Evolutionary conservation across 2,113 vertebrate genomes (phyloP), one percentile per base, ranked within the genome.

Genomic region (Centropus unirufus): DNA sequence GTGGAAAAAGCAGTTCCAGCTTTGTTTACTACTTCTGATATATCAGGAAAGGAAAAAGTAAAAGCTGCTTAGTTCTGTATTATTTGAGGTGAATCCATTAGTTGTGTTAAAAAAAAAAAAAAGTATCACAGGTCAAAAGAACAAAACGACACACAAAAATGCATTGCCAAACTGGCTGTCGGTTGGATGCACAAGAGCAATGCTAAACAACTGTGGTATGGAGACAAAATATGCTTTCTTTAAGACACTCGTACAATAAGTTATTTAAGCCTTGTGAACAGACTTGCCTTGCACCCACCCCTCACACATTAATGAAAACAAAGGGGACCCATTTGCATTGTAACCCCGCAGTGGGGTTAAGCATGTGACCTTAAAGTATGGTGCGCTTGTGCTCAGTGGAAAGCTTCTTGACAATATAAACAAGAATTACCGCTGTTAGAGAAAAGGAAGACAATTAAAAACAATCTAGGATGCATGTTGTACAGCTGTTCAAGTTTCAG

Each of bases 391-490:
- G 97, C 97, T 98, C 27, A 2, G 73, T 96, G 96, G 96, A 97
- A 98, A 97, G 97, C 92, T 92, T 97, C 97, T 97, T 98, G 97
- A 98, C 98, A 98, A 97, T 97, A 97, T 98, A 98, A 98, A 98
- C 98, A 98, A 98, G 98, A 98, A 98, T 98, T 97, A 98, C 97
- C 97, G 97, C 97, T 97, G 98, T 98, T 97, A 78, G 93, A 98
- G 97, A 98, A 98, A 98, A 92, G 96, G 86, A 96, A 97, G 98
- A 98, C 98, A 98, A 98, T 98, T 98, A 97, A 98, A 97, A 98
- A 98, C 98, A 97, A 98, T 98, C 98, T 91, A 91, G 76, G 96
- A 98, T 95, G 97, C 98, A 98, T 98, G 98, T 98, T 77, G 95
- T 97, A 98, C 98, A 98, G 98, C 98, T 98, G 98, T 98, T 97